These are phyloP conservation scores for Parnassius orleans DNA, from an alignment of 2,888 invertebrate genomes.

Conservation along the genomic window DNA sequence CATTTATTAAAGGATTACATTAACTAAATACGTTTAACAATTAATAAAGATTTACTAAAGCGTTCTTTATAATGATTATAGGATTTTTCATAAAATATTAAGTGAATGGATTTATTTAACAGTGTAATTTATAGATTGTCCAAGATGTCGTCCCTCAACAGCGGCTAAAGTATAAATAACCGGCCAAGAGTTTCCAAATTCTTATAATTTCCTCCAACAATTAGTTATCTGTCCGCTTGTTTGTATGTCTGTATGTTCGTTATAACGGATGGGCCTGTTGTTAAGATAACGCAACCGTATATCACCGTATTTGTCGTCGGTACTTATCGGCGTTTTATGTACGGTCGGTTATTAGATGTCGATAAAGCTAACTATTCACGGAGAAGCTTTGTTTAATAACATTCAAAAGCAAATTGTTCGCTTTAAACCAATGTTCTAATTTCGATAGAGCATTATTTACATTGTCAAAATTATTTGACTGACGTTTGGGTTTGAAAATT, in stretches of 20 bases:
- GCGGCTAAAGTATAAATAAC: slow-evolving; percentile 17
- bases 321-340: slow-evolving; percentile 38
- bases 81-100: slow-evolving; percentile 18
- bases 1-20: slow-evolving; percentile 14
- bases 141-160: slow-evolving; percentile 6
- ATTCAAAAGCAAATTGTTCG: too few relatives aligned
- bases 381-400: not conserved
- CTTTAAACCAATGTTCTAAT: too few relatives aligned
- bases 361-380: slow-evolving; percentile 16
- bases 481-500: too few relatives aligned
- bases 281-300: slow-evolving; percentile 34
- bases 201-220: slow-evolving; percentile 29
- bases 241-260: slow-evolving; percentile 27
- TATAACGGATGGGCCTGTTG: slow-evolving; percentile 26
- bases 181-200: slow-evolving; percentile 12
- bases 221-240: slow-evolving; percentile 33
- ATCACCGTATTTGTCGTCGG: slow-evolving; percentile 38
- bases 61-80: slow-evolving; percentile 9
- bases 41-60: slow-evolving; percentile 15
- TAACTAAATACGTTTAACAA: slow-evolving; percentile 17
- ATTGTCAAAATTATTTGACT: too few relatives aligned
- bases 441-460: too few relatives aligned
- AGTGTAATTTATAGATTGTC: slow-evolving; percentile 19
- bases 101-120: slow-evolving; percentile 17
- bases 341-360: slow-evolving; percentile 7